Conservation (phyloP, 2,113 vertebrate species). For the Fulica atra region DNA sequence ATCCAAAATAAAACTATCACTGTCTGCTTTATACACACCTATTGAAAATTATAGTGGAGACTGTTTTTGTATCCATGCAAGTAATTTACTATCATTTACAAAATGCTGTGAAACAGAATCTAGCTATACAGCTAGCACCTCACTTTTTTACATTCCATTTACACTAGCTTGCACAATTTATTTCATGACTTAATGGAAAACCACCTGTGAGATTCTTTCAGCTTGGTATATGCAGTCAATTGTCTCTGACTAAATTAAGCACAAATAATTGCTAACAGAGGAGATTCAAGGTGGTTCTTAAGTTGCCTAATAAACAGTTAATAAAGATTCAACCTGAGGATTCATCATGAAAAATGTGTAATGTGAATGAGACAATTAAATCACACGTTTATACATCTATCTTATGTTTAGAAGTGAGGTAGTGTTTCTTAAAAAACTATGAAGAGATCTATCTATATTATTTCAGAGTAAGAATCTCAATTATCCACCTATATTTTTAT, state of each 20-base stretch:
- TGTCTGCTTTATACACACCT: neutral
- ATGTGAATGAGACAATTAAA: neutral
- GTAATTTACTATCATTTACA: neutral
- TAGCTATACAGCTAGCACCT: neutral
- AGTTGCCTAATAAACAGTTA: neutral
- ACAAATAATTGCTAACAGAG: neutral
- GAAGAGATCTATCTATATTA: neutral
- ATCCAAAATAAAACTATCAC: neutral
- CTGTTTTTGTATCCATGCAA: neutral
- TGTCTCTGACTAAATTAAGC: neutral
- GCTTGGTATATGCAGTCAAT: neutral
- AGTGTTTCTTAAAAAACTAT: neutral
- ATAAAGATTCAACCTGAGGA: neutral
- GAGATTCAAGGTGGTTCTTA: neutral
- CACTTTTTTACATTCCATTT: constrained; percentile 26
- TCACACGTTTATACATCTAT: neutral
- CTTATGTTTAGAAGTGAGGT: neutral
- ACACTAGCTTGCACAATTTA: neutral
- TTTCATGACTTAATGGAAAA: neutral
- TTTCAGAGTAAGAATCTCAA: neutral
- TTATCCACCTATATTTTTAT: neutral
- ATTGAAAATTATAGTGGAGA: neutral
- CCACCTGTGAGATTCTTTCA: neutral
- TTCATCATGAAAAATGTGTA: neutral
- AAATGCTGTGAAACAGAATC: neutral